Evolutionary conservation across 2,113 vertebrate species (phyloP).

Genomic region (Microtus montanus): DNA sequence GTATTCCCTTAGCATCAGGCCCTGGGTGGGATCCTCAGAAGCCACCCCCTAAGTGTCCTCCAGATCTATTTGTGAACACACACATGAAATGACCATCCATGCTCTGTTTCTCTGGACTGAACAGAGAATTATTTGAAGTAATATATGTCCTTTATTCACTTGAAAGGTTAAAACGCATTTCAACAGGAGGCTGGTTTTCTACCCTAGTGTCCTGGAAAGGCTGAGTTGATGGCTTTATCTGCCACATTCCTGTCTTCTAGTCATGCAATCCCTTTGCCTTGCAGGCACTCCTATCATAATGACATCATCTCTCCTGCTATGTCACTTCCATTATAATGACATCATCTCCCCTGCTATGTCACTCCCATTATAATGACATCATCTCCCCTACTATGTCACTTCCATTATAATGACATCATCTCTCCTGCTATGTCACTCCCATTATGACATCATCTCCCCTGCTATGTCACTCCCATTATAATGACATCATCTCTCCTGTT

Average conservation of each 20-base stretch:
- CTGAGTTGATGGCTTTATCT: neutral
- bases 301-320: neutral
- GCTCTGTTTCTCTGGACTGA: neutral
- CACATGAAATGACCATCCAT: neutral
- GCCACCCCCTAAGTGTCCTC: no score
- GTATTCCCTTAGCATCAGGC: neutral
- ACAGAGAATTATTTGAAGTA: neutral
- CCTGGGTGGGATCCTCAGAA: neutral
- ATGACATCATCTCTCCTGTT: no score
- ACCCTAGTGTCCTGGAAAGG: neutral
- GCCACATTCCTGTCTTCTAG: neutral
- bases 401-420: no score
- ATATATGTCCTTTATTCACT: neutral
- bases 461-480: neutral
- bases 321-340: no score
- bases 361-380: no score
- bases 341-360: no score
- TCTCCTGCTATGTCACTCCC: no score
- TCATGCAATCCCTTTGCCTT: no score
- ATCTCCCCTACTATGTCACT: no score
- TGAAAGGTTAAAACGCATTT: constrained; percentile 11
- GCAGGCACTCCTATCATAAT: neutral
- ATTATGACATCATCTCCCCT: neutral
- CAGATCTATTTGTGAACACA: neutral
- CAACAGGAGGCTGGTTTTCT: neutral